A percentile compares a stretch with the other conserved stretches of the same genome.
Conservation (phyloP, 2,113 vertebrate species). For the Epinephelus cyanopodus region DNA sequence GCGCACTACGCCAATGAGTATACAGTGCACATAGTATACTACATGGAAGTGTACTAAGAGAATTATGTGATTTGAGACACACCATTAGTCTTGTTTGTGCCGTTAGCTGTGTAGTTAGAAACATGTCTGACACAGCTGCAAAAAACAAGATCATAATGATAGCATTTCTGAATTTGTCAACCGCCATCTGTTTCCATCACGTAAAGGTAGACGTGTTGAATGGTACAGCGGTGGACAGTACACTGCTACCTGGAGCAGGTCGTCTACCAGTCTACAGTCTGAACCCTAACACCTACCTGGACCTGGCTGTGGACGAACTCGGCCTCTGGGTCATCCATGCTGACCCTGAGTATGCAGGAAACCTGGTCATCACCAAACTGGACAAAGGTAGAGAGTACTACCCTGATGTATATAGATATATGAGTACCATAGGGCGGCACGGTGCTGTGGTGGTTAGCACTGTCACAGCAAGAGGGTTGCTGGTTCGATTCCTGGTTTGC, state of each 20-base stretch:
- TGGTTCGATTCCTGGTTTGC: too few species aligned
- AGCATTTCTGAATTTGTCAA: neutral
- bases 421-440: too few species aligned
- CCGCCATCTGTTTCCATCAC: neutral
- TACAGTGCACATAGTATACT: too few species aligned
- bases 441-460: too few species aligned
- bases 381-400: slow-evolving; percentile 72
- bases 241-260: slow-evolving; percentile 89
- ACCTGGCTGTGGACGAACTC: slow-evolving; percentile 92
- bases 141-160: neutral
- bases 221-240: slow-evolving; percentile 83
- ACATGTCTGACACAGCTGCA: neutral
- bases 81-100: neutral
- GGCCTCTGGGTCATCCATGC: slow-evolving; percentile 94
- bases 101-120: neutral
- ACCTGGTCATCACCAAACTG: slow-evolving; percentile 92
- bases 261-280: slow-evolving; percentile 88
- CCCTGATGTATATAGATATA: neutral
- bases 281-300: slow-evolving; percentile 89
- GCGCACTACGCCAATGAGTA: too few species aligned
- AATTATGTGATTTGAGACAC: too few species aligned
- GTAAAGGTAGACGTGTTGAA: slow-evolving; percentile 85
- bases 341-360: slow-evolving; percentile 86
- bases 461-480: too few species aligned
- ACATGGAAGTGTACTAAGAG: too few species aligned